Evolutionary conservation across 2,888 invertebrate species (phyloP).

Genomic region (Globia sparganii): DNA sequence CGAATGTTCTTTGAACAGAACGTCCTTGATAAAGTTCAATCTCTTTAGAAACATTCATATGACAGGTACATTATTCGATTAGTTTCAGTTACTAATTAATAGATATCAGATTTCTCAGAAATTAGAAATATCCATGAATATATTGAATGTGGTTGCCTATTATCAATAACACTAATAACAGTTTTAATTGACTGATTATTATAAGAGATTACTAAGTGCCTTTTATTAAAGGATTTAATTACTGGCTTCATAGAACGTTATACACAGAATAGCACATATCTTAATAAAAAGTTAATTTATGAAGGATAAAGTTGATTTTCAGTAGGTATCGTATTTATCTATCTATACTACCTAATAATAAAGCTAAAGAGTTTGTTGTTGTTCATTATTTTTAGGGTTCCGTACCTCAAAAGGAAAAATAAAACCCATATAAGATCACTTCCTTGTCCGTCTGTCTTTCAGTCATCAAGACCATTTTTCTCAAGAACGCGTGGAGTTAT

Average conservation of each 20-base stretch:
- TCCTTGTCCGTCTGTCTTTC: too few relatives aligned
- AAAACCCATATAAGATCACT: too few relatives aligned
- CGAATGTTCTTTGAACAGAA: conserved; percentile 13
- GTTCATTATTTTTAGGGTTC: too few relatives aligned
- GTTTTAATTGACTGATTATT: conserved; percentile 22
- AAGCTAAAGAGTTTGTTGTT: too few relatives aligned
- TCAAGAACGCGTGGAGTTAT: too few relatives aligned
- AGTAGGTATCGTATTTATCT: too few relatives aligned
- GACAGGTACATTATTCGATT: conserved; percentile 26
- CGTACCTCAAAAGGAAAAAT: too few relatives aligned
- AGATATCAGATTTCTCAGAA: conserved; percentile 24
- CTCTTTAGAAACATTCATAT: conserved; percentile 26
- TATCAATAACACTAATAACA: conserved; percentile 19
- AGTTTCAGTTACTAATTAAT: conserved; percentile 44
- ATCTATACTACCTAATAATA: too few relatives aligned
- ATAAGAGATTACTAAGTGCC: neutral
- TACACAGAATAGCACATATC: neutral
- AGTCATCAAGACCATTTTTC: too few relatives aligned
- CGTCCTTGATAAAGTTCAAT: conserved; percentile 34
- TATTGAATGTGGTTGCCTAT: conserved; percentile 3
- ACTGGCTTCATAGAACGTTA: neutral
- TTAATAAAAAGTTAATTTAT: neutral
- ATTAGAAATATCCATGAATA: conserved; percentile 13
- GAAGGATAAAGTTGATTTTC: neutral
- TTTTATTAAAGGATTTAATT: neutral